phyloP scores from a whole-genome alignment of 2,113 vertebrate genomes.

The Bos indicus region DNA sequence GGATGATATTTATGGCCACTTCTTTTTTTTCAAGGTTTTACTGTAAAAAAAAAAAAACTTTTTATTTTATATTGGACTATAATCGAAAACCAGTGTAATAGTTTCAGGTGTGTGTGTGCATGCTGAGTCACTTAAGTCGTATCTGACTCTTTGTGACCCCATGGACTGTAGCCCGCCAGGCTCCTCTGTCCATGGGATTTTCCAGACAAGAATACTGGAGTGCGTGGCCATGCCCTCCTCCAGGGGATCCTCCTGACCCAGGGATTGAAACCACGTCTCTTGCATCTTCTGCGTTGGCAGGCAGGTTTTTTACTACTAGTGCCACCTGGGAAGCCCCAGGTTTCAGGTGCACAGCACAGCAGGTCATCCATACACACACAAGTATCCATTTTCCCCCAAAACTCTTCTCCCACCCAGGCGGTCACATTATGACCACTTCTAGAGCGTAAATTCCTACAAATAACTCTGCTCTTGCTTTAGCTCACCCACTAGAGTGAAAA shows the following conservation, averaged over 20 bases:
- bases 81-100: not conserved
- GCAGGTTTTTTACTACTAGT: not conserved
- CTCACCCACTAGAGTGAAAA: not conserved
- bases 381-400: not conserved
- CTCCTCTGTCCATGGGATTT: not conserved
- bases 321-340: not conserved
- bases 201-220: not conserved
- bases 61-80: not conserved
- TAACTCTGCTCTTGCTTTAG: not conserved
- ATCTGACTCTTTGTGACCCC: not conserved
- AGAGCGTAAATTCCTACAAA: not conserved
- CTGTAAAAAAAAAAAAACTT: not conserved
- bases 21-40: not conserved
- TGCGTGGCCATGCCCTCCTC: not conserved
- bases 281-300: not conserved
- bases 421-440: not conserved
- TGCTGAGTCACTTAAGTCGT: not conserved
- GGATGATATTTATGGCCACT: not conserved
- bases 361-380: not conserved
- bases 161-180: not conserved
- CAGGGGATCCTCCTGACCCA: not conserved
- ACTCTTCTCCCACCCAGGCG: not conserved
- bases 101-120: not conserved
- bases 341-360: not conserved
- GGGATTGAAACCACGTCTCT: not conserved